Percentiles rank a stretch among this genome's conserved stretches.
phyloP scores from a whole-genome alignment of 2,113 vertebrate genomes.

The Anguilla rostrata region DNA sequence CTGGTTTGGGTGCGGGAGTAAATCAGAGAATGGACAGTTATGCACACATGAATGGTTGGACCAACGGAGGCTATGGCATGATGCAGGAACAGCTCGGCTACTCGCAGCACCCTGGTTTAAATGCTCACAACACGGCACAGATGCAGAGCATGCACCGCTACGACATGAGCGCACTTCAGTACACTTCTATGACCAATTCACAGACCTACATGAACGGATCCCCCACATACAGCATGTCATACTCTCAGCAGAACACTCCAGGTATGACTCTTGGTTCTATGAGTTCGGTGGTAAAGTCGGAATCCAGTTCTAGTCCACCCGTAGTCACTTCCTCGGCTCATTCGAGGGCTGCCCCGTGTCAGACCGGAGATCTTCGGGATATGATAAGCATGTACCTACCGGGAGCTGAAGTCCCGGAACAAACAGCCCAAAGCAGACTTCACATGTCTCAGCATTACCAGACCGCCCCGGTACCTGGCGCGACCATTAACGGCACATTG shows the following conservation, averaged over 20 bases:
- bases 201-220: conserved; percentile 99
- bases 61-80: conserved; percentile 98
- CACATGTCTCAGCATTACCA: conserved; percentile 98
- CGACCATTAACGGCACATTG: conserved; percentile 96
- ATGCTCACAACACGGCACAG: conserved; percentile 90
- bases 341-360: conserved; percentile 85
- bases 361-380: conserved; percentile 96
- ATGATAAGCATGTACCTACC: conserved; percentile 99
- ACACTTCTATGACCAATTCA: conserved; percentile 94
- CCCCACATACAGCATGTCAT: conserved; percentile 98
- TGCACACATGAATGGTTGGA: conserved; percentile 99
- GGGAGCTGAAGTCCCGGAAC: conserved; percentile 91
- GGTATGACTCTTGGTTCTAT: conserved; percentile 93
- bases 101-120: conserved; percentile 93
- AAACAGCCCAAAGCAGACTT: conserved; percentile 91
- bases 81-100: conserved; percentile 99
- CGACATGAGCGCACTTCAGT: conserved; percentile 97
- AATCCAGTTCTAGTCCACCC: conserved; percentile 95
- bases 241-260: conserved; percentile 86
- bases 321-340: conserved; percentile 96
- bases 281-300: conserved; percentile 97
- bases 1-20: conserved; percentile 86
- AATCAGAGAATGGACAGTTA: conserved; percentile 99
- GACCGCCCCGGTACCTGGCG: conserved; percentile 91
- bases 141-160: conserved; percentile 99